Conservation (phyloP, 2,797 vertebrate genomes). For the Enteromius unitaeniatus region DNA sequence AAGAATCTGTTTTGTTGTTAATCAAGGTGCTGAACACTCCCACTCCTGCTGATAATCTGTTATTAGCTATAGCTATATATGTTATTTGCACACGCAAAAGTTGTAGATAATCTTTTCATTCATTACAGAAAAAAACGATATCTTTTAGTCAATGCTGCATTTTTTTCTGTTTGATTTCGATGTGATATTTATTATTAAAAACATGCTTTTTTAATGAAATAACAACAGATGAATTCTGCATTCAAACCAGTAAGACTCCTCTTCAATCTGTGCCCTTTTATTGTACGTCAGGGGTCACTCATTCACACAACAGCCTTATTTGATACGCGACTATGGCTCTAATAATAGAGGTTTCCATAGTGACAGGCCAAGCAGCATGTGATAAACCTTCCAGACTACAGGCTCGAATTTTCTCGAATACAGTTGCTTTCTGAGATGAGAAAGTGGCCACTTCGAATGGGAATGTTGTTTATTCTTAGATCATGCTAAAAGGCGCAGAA, state of each 20-base stretch:
- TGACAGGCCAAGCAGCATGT: slow-evolving; percentile 79
- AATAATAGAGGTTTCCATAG: slow-evolving; percentile 83
- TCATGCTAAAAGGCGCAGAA: neutral
- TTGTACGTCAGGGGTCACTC: slow-evolving; percentile 49
- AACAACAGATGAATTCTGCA: neutral
- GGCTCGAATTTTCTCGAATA: slow-evolving; percentile 78
- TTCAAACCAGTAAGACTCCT: neutral
- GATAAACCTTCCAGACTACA: slow-evolving; percentile 75
- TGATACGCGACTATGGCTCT: slow-evolving; percentile 68
- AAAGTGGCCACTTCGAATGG: slow-evolving; percentile 62
- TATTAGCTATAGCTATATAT: neutral
- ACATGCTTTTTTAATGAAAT: neutral
- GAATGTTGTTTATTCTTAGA: slow-evolving; percentile 74
- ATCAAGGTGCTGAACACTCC: slow-evolving; percentile 62
- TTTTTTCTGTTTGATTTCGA: neutral
- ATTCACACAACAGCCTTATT: slow-evolving; percentile 50
- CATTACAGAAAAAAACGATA: neutral
- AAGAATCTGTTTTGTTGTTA: slow-evolving; percentile 67
- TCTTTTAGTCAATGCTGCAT: neutral
- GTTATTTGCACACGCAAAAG: neutral
- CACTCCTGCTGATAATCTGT: neutral
- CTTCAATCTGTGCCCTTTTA: slow-evolving; percentile 7
- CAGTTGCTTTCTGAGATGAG: slow-evolving; percentile 65
- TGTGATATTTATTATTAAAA: neutral
- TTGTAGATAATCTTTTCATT: neutral